Evolutionary conservation across 2,113 vertebrate genomes (phyloP).

Genomic region (Leptobrachium leishanense): DNA sequence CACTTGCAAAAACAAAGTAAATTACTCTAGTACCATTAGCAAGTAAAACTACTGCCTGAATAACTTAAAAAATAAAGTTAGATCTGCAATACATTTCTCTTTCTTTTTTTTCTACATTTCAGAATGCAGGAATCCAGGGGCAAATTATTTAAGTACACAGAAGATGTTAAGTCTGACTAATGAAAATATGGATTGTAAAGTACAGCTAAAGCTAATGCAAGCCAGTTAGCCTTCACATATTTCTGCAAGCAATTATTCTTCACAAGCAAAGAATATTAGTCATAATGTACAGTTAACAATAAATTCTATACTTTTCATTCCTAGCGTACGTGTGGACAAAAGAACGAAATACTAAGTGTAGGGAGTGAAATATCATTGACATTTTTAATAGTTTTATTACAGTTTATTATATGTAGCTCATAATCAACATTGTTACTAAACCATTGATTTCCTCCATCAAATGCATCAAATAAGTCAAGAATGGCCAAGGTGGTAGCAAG

Average conservation of each 20-base stretch:
- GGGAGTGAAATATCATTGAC: too few relatives aligned
- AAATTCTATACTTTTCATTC: not conserved
- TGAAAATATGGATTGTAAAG: slow-evolving; percentile 6
- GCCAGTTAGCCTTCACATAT: not conserved
- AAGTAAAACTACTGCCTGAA: slow-evolving; percentile 30
- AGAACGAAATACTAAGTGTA: not conserved
- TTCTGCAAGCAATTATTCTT: not conserved
- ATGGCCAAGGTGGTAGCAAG: not conserved
- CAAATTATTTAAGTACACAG: slow-evolving; percentile 7
- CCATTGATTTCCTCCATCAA: not conserved
- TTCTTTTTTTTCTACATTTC: not conserved
- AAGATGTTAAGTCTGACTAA: not conserved
- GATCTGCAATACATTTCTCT: slow-evolving; percentile 9
- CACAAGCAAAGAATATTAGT: not conserved
- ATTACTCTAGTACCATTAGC: slow-evolving; percentile 41
- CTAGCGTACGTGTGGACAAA: not conserved
- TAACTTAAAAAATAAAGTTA: slow-evolving; percentile 32
- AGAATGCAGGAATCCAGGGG: slow-evolving; percentile 28
- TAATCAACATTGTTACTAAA: not conserved
- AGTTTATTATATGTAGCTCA: not conserved
- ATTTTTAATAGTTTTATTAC: not conserved
- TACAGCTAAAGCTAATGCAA: not conserved
- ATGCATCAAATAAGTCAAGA: not conserved
- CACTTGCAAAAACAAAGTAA: slow-evolving; percentile 46
- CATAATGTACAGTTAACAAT: not conserved